Conservation (phyloP, 2,797 vertebrate species). For the Cuniculus paca region DNA sequence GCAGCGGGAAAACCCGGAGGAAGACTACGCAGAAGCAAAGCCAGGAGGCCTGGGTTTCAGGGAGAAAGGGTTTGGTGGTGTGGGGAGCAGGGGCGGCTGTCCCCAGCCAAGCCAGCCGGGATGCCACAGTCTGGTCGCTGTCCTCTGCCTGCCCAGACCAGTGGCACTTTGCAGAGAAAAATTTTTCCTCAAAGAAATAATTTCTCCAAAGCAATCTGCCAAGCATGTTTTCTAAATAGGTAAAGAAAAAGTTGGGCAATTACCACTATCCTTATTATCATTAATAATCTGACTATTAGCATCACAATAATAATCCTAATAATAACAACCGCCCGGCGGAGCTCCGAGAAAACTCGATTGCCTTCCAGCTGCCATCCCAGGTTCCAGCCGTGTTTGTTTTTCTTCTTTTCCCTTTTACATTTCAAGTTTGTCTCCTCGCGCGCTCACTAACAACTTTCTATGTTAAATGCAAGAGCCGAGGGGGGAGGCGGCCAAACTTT, state of each 20-base stretch:
- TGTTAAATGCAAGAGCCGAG: constrained; percentile 62
- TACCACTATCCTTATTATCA: constrained; percentile 80
- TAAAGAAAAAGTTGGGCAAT: constrained; percentile 80
- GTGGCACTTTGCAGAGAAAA: constrained; percentile 18
- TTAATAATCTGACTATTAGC: constrained; percentile 82
- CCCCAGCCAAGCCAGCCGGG: neutral
- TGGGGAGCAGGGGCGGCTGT: neutral
- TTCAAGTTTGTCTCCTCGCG: constrained; percentile 80
- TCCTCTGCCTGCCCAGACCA: neutral
- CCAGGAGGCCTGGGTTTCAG: no score
- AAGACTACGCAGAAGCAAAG: neutral
- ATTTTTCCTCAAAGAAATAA: constrained; percentile 56
- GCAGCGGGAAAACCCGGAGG: neutral
- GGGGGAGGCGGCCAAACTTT: constrained; percentile 77
- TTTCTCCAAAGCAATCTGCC: constrained; percentile 52
- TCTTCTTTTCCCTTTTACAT: constrained; percentile 78
- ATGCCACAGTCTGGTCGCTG: rapidly evolving
- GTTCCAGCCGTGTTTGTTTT: constrained; percentile 80
- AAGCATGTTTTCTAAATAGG: constrained; percentile 70
- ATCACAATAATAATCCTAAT: constrained; percentile 83
- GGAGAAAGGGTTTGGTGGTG: neutral
- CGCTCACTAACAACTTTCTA: constrained; percentile 79
- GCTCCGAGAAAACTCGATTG: constrained; percentile 74
- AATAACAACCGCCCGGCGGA: constrained; percentile 69
- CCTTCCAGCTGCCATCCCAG: constrained; percentile 78